Evolutionary conservation across 1,140 invertebrate genomes (phyloP).

Genomic region (Atta cephalotes): DNA sequence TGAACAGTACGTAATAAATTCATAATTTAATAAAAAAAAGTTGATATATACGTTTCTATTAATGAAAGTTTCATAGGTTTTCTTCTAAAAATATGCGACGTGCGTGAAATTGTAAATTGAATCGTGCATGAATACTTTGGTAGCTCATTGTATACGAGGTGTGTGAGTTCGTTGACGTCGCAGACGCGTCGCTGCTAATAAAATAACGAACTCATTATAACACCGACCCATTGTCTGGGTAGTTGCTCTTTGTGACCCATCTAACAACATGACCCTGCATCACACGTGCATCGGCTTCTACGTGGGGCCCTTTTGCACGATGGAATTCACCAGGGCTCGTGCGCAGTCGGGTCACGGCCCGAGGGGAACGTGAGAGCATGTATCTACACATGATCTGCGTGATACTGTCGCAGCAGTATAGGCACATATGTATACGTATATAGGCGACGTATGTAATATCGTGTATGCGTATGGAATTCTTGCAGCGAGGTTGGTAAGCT

Average conservation of each 20-base stretch:
- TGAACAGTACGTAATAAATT: not conserved
- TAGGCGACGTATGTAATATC: slow-evolving; percentile 43
- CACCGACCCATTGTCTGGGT: slow-evolving; percentile 43
- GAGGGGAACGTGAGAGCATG: slow-evolving; percentile 54
- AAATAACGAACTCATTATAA: slow-evolving; percentile 51
- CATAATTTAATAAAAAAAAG: not conserved
- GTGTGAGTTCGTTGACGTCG: slow-evolving; percentile 34
- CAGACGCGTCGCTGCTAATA: not conserved
- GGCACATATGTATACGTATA: slow-evolving; percentile 20
- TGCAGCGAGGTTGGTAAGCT: not conserved
- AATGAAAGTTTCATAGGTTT: not conserved
- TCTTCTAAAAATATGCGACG: not conserved
- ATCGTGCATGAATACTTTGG: not conserved
- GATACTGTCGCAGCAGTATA: slow-evolving; percentile 44
- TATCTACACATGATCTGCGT: slow-evolving; percentile 54
- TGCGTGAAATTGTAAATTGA: not conserved
- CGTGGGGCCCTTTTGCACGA: slow-evolving; percentile 40
- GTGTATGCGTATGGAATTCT: slow-evolving; percentile 53
- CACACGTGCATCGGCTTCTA: slow-evolving; percentile 20
- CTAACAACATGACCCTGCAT: slow-evolving; percentile 25
- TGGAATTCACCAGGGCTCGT: slow-evolving; percentile 51
- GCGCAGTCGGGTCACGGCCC: slow-evolving; percentile 56
- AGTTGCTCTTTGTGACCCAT: slow-evolving; percentile 53
- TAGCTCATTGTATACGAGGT: not conserved
- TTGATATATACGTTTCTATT: not conserved